These are phyloP conservation scores for Aplysina aerophoba DNA, from an alignment of 37 sponge, comb jelly and placozoan genomes.

Conservation along the genomic window DNA sequence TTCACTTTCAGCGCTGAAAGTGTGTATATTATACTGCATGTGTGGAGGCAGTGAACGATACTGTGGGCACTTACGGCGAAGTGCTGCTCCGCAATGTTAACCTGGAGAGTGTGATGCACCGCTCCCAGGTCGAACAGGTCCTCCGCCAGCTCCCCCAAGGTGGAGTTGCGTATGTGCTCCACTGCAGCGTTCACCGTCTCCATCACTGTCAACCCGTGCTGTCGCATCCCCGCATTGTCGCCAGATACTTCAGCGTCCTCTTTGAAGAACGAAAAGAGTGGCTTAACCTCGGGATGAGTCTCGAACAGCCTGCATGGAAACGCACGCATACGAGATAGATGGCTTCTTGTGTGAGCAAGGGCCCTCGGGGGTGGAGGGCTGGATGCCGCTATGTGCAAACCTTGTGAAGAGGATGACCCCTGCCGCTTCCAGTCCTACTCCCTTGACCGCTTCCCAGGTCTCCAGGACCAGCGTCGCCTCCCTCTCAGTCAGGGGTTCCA, in stretches of 20 bases:
- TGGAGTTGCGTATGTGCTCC: background rate
- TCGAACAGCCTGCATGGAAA: conserved; percentile 59
- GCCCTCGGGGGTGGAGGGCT: background rate
- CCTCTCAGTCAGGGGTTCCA: background rate
- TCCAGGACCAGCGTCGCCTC: conserved; percentile 35
- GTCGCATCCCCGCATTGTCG: conserved; percentile 39
- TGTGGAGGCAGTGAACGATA: background rate
- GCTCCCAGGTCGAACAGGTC: conserved; percentile 56
- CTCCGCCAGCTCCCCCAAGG: conserved; percentile 37
- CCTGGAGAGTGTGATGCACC: conserved; percentile 44
- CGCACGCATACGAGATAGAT: background rate
- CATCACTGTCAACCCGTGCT: conserved; percentile 69
- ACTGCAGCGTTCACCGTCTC: conserved; percentile 56
- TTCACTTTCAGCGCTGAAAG: no score
- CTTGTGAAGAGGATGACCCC: conserved; percentile 55
- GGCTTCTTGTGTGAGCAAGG: background rate
- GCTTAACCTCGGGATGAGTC: conserved; percentile 41
- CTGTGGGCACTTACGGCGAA: conserved; percentile 53
- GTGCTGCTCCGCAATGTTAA: conserved; percentile 41
- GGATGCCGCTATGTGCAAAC: background rate
- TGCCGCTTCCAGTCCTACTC: conserved; percentile 34
- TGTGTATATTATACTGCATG: no score
- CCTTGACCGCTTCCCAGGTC: conserved; percentile 48
- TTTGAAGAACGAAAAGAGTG: conserved; percentile 53
- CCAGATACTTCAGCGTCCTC: conserved; percentile 24